A percentile compares a stretch with the other conserved stretches of the same genome.
These are phyloP conservation scores for Mormyrus proboscirostris DNA, from an alignment of 2,797 vertebrate genomes.

Conservation along the genomic window DNA sequence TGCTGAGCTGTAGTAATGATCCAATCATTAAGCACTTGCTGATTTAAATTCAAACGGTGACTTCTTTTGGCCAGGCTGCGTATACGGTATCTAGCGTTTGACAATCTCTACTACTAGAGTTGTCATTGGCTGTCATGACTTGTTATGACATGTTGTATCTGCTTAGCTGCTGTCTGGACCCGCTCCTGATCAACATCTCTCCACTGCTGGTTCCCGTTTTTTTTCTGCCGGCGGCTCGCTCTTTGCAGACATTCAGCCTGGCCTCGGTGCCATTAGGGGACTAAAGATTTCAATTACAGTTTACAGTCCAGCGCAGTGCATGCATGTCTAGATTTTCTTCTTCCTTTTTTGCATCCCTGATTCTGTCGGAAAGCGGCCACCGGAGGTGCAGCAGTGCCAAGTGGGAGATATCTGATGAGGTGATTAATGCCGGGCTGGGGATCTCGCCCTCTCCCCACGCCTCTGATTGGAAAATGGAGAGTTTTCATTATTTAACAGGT, in stretches of 20 bases:
- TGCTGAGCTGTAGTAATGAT: neutral
- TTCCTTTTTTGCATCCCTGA: neutral
- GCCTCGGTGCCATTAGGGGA: neutral
- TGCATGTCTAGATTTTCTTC: neutral
- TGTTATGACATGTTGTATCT: neutral
- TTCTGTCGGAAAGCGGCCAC: neutral
- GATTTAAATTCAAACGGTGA: neutral
- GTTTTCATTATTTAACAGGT: constrained; percentile 25
- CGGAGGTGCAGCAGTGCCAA: neutral
- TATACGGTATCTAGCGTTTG: neutral
- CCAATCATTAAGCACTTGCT: neutral
- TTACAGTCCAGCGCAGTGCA: neutral
- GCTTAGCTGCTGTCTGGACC: neutral
- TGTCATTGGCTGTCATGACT: neutral
- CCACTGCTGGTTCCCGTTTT: neutral
- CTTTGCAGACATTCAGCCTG: neutral
- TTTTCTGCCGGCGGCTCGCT: neutral
- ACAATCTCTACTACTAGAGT: neutral
- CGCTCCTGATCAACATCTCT: neutral
- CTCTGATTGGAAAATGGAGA: constrained; percentile 11
- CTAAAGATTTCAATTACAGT: neutral
- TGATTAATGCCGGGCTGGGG: neutral
- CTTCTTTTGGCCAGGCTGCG: neutral
- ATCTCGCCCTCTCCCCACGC: neutral
- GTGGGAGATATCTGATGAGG: neutral